Base-by-base conservation (phyloP, 2,888 invertebrate species). In the Philonicus albiceps region DNA sequence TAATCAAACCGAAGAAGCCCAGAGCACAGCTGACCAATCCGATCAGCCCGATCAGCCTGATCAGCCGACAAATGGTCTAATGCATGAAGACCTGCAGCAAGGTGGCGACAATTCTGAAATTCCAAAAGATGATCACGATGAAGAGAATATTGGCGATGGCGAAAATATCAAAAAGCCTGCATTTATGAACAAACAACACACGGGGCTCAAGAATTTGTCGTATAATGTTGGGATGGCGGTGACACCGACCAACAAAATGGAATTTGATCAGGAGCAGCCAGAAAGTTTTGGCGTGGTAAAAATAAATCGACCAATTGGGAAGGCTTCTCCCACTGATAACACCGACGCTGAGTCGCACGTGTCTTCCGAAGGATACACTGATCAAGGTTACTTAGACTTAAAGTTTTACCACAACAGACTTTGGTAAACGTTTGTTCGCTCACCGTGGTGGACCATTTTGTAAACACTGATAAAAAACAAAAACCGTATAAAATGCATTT, bases 391-490 rank as follows among this genome's bases (percentile, higher is more conserved):
- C 91, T 94, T 96, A 89, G 96, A 96, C 92, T 93, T 96, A 73
- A 96, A 96, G 91, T 96, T 96, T 92, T 95, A 95, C 91, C 96
- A 96, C 92, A 96, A 95, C 90, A 95, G 95, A 89, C 93, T 96
- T 89, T 96, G 96, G 96, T 96, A 95, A 90, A 90, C 43, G 22
- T 27, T 64, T 27, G 64, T 64, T 19, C 64, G 11, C 27, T 64
- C 22, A 64, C 8, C 7, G 11, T 64, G 11, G 64, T 64, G 64
- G 64, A 64, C 64, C 64, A 64, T 13, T 75, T 74, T 37, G 76
- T 64, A 64, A 64, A 64, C 64, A 22, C 22, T 49, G 27, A 64
- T 11, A 64, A 11, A 64, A 64, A 64, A 27, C 13, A 53, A 53
- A 53, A n/a, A 55, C 8, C 55, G 55, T 64, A 22, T 64, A 64